Percentiles rank a stretch among this genome's conserved stretches.
Evolutionary conservation across 2,888 invertebrate species (phyloP).

Genomic region (Aphidoletes aphidimyza): DNA sequence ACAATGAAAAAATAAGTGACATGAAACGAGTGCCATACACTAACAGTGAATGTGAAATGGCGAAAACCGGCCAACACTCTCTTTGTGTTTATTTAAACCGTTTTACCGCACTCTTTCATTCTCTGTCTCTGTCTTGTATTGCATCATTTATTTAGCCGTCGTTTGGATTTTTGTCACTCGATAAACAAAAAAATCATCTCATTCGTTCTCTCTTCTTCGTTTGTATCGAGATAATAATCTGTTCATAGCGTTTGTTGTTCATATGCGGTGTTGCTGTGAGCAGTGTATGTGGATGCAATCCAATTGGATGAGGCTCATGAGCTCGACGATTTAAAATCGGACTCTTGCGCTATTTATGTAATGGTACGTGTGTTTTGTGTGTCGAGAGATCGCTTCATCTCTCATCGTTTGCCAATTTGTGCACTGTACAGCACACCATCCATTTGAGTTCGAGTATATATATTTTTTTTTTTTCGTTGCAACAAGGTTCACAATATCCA

Average conservation of each 20-base stretch:
- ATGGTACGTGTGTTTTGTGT: conserved; percentile 7
- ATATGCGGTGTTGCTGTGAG: too few relatives aligned
- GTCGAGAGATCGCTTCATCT: too few relatives aligned
- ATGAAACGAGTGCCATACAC: background rate
- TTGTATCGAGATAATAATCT: conserved; percentile 29
- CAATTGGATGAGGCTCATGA: background rate
- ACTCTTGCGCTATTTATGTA: conserved; percentile 44
- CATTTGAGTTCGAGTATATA: too few relatives aligned
- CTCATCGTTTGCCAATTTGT: conserved; percentile 43
- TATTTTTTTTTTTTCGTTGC: background rate
- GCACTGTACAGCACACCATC: conserved; percentile 21
- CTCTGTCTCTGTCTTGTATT: too few relatives aligned
- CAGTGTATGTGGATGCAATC: background rate
- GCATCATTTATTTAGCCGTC: conserved; percentile 45
- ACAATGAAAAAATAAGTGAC: background rate
- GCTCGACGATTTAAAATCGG: background rate
- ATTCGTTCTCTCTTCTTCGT: background rate
- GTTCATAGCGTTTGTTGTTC: background rate
- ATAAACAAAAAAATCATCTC: background rate
- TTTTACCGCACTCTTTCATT: conserved; percentile 13
- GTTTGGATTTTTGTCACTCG: conserved; percentile 51
- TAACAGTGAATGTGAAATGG: too few relatives aligned
- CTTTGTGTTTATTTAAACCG: conserved; percentile 40
- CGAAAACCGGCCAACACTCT: conserved; percentile 4
- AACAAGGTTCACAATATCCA: background rate